These are phyloP conservation scores for Mechanitis messenoides DNA, from an alignment of 2,888 invertebrate genomes.

Conservation along the genomic window DNA sequence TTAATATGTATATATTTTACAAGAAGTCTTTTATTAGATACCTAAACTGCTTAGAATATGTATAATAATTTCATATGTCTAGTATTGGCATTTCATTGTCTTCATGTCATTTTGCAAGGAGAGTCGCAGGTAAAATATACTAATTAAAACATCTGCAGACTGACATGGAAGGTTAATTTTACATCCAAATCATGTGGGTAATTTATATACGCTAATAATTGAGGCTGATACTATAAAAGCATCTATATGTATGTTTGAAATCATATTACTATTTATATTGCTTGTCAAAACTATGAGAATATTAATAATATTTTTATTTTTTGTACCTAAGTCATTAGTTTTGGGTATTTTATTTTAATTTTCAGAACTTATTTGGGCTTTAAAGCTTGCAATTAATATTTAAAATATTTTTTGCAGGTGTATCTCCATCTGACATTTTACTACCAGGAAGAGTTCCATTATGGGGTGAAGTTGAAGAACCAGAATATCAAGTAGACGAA, in stretches of 20 bases:
- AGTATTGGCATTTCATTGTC: too few relatives aligned
- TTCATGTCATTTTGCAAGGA: not conserved
- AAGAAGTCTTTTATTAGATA: too few relatives aligned
- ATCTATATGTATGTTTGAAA: not conserved
- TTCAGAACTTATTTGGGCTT: too few relatives aligned
- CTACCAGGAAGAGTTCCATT: conserved; percentile 31
- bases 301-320: not conserved
- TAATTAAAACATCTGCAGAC: not conserved
- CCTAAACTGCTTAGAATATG: too few relatives aligned
- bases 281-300: not conserved
- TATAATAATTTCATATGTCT: too few relatives aligned
- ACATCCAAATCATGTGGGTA: conserved; percentile 2
- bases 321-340: not conserved
- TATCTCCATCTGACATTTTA: conserved; percentile 20
- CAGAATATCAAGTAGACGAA: conserved; percentile 33
- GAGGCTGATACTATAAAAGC: not conserved
- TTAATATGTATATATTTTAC: too few relatives aligned
- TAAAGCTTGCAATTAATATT: not conserved
- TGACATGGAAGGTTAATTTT: conserved; percentile 2
- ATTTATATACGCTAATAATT: not conserved
- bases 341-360: not conserved
- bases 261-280: not conserved
- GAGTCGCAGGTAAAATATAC: not conserved
- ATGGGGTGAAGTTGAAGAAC: not conserved
- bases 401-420: not conserved